These are phyloP conservation scores for Acestrorhynchus altus DNA, from an alignment of 2,797 vertebrate genomes.

Conservation along the genomic window DNA sequence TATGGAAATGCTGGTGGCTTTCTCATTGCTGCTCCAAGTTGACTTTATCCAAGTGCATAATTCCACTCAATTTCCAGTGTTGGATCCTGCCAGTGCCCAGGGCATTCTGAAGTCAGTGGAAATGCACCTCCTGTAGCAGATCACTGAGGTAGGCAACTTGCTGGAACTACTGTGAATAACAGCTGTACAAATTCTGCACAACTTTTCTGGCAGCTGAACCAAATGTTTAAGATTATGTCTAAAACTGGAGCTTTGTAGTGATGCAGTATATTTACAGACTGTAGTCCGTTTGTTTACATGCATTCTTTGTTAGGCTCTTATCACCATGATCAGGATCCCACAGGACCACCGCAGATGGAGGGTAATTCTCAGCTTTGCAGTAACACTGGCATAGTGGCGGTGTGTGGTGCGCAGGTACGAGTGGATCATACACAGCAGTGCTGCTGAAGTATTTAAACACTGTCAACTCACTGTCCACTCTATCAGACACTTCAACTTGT, in stretches of 20 bases:
- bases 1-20: conserved; percentile 60
- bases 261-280: not conserved
- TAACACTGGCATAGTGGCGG: no score
- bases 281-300: no score
- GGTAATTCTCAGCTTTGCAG: no score
- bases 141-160: not conserved
- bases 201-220: not conserved
- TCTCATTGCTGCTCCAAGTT: conserved; percentile 49
- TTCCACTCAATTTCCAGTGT: conserved; percentile 55
- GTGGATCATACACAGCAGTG: no score
- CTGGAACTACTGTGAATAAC: not conserved
- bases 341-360: no score
- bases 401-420: no score
- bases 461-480: no score
- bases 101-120: not conserved
- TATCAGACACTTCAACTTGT: no score
- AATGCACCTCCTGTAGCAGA: not conserved
- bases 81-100: conserved; percentile 52
- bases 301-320: no score
- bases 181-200: not conserved
- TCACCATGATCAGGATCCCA: no score
- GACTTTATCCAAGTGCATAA: conserved; percentile 61
- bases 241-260: not conserved
- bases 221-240: not conserved
- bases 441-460: no score